Conservation (phyloP, 2,113 vertebrate genomes). For the Hydrolagus affinis region DNA sequence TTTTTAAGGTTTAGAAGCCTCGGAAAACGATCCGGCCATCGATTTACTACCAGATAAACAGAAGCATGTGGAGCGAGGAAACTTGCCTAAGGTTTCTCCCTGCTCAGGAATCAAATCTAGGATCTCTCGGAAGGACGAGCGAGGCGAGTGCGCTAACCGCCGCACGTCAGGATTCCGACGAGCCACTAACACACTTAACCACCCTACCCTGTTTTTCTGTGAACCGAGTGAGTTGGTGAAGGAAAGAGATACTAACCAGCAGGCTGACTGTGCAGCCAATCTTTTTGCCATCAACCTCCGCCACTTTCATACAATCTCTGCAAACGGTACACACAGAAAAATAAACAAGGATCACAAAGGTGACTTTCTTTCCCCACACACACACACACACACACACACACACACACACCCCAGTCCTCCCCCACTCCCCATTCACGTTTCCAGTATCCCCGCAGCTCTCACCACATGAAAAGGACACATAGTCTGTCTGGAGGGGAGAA, state of each 20-base stretch:
- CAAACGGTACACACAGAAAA: conserved; percentile 41
- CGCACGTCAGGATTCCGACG: background rate
- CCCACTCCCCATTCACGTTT: background rate
- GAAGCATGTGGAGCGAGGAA: no score
- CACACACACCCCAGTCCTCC: background rate
- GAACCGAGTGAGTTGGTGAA: background rate
- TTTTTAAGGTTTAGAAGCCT: no score
- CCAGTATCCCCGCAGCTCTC: background rate
- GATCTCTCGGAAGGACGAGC: no score
- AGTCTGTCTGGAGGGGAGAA: background rate
- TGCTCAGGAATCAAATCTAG: no score
- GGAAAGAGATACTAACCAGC: conserved; percentile 66
- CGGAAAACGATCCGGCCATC: no score
- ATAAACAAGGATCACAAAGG: background rate
- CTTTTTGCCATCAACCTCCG: conserved; percentile 94
- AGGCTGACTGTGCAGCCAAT: conserved; percentile 96
- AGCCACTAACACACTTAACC: background rate
- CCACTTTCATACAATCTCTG: conserved; percentile 97
- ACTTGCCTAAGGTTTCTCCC: no score
- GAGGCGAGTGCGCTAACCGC: no score
- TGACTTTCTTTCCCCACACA: background rate
- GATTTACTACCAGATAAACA: no score
- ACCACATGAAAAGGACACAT: background rate
- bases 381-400: no score
- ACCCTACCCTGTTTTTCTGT: background rate